Conservation (phyloP, 2,888 invertebrate species). For the Boloria euphrosyne region DNA sequence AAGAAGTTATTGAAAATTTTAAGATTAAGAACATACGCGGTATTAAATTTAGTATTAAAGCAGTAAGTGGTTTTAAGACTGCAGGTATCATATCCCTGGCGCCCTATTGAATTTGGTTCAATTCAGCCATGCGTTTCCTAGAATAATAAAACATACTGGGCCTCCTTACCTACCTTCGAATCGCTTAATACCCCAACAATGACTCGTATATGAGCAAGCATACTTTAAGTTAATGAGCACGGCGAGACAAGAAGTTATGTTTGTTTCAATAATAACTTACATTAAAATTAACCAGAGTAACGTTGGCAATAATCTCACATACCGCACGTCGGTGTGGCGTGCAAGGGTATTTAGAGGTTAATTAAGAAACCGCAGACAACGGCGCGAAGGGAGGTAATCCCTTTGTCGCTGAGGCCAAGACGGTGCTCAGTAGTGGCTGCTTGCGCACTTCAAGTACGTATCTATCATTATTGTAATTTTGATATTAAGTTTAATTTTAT, state of each 20-base stretch:
- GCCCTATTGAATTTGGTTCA: too few species aligned
- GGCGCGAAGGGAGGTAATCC: slow-evolving; percentile 64
- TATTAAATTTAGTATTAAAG: too few species aligned
- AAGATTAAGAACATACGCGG: too few species aligned
- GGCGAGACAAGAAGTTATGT: slow-evolving; percentile 56
- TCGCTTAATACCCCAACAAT: slow-evolving; percentile 44
- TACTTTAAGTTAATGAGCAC: slow-evolving; percentile 55
- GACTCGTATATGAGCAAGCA: slow-evolving; percentile 46
- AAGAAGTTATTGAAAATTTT: not conserved
- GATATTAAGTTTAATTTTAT: slow-evolving; percentile 39
- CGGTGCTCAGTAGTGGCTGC: slow-evolving; percentile 48
- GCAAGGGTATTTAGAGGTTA: slow-evolving; percentile 78
- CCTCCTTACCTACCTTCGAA: too few species aligned
- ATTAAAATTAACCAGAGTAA: slow-evolving; percentile 76
- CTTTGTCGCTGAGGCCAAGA: slow-evolving; percentile 74
- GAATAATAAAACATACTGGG: too few species aligned
- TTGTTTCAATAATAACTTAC: slow-evolving; percentile 73
- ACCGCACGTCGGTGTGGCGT: slow-evolving; percentile 61
- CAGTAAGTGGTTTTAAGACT: too few species aligned
- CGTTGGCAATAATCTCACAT: slow-evolving; percentile 74
- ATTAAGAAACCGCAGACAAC: slow-evolving; percentile 79
- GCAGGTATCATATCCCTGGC: too few species aligned
- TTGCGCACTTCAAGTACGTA: slow-evolving; percentile 45
- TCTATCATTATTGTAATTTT: slow-evolving; percentile 52
- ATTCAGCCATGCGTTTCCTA: too few species aligned